Evolutionary conservation across 1,140 invertebrate species (phyloP), one percentile per base, ranked within the genome.

Genomic region (Vollenhovia emeryi): DNA sequence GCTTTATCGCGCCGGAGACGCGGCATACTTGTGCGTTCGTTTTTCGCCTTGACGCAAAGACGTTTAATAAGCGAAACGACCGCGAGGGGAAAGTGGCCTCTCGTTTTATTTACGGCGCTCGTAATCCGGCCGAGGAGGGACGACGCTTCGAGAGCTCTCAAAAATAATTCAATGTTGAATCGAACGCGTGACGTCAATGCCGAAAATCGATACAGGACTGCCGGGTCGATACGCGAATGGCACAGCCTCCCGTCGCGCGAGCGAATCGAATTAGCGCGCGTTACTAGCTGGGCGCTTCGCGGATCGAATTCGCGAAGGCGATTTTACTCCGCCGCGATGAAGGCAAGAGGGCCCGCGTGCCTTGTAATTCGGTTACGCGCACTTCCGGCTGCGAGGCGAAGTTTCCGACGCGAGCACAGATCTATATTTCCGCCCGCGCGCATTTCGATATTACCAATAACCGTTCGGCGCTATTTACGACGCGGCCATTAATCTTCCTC

Each of bases 191-290:
- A 79, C 45, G 60, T 79, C 62, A 79, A 79, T 68, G 30, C 30
- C 40, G 21, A 79, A 79, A 68, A 68, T 79, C 43, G 33, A 79
- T 79, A 52, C 15, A 21, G n/a, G 18, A 68, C 48, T 21, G 24
- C 40, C 48, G 33, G 64, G 64, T 78, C 30, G 60, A 76, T 43
- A 60, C 0, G 43, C 43, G 36, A 74, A 74, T 50, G 30, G 27
- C 27, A 18, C 9, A 11, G 59, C 75, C 21, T 59, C 21, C 9
- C 40, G 15, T 62, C 18, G 27, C 33, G 13, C 59, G 43, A 33
- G 9, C 45, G 62, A 79, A 79, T 79, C 50, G 76, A 48, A 79
- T 68, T 79, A 68, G 21, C 30, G 30, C 30, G 30, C 30, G n/a
- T 78, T 66, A 36, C 57, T 1, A 36, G 6, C 3, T 27, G 62